phyloP scores from a whole-genome alignment of 2,888 invertebrate genomes.

The Linyphia triangularis region DNA sequence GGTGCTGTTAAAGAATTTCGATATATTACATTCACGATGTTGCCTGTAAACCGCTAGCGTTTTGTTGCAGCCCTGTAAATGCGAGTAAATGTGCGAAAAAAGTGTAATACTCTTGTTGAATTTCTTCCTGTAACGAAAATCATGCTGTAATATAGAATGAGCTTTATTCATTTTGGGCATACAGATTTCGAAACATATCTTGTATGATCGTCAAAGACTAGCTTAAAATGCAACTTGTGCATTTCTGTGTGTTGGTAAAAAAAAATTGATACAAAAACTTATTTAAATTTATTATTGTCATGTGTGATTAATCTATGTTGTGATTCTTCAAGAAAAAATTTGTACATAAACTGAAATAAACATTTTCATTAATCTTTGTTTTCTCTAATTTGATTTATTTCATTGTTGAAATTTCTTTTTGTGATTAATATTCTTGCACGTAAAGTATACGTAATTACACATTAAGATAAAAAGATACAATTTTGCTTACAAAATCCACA shows the following conservation, averaged over 20 bases:
- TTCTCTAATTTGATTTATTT: background rate
- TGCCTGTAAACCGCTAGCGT: slow-evolving; percentile 40
- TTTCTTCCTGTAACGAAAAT: background rate
- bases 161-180: slow-evolving; percentile 35
- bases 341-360: slow-evolving; percentile 66
- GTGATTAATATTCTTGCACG: too few species aligned
- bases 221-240: slow-evolving; percentile 11
- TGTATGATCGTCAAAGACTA: slow-evolving; percentile 35
- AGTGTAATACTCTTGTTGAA: slow-evolving; percentile 13
- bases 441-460: too few species aligned
- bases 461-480: too few species aligned
- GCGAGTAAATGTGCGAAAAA: background rate
- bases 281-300: slow-evolving; percentile 25
- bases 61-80: background rate
- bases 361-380: slow-evolving; percentile 13
- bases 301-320: slow-evolving; percentile 35
- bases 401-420: too few species aligned
- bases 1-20: slow-evolving; percentile 13
- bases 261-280: slow-evolving; percentile 14
- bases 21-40: slow-evolving; percentile 42
- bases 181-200: slow-evolving; percentile 27
- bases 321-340: slow-evolving; percentile 38
- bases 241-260: slow-evolving; percentile 21
- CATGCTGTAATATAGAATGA: slow-evolving; percentile 67
- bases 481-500: too few species aligned